A percentile compares a stretch with the other conserved stretches of the same genome.
phyloP scores from a whole-genome alignment of 2,797 vertebrate genomes.

The Cygnus olor region DNA sequence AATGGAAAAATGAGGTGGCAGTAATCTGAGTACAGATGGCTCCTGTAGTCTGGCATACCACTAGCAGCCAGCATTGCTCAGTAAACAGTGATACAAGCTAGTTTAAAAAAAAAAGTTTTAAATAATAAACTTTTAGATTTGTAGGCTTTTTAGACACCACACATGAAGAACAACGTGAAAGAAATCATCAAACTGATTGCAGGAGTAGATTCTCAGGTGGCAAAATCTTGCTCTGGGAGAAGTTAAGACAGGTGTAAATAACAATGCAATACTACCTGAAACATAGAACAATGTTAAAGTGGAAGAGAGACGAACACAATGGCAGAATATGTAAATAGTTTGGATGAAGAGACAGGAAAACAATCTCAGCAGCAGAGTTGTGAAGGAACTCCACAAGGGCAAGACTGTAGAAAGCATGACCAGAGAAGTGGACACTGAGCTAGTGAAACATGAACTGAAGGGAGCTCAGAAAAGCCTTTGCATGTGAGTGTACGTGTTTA shows the following conservation, averaged over 20 bases:
- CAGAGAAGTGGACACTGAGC: neutral
- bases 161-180: neutral
- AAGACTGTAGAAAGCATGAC: neutral
- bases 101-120: neutral
- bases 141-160: neutral
- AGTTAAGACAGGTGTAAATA: neutral
- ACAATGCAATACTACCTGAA: neutral
- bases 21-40: neutral
- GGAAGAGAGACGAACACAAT: neutral
- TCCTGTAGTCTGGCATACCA: neutral
- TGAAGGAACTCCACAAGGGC: neutral
- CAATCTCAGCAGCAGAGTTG: neutral
- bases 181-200: neutral
- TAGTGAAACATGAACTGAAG: neutral
- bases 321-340: neutral
- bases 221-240: neutral
- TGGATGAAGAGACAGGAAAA: conserved; percentile 1
- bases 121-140: neutral
- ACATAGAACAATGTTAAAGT: neutral
- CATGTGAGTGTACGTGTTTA: accelerated
- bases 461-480: neutral
- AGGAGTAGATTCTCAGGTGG: neutral
- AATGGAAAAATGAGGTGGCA: neutral
- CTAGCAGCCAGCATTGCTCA: neutral
- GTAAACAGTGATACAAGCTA: neutral